phyloP scores from a whole-genome alignment of 2,888 invertebrate species.

The Rhamphomyia laevipes region DNA sequence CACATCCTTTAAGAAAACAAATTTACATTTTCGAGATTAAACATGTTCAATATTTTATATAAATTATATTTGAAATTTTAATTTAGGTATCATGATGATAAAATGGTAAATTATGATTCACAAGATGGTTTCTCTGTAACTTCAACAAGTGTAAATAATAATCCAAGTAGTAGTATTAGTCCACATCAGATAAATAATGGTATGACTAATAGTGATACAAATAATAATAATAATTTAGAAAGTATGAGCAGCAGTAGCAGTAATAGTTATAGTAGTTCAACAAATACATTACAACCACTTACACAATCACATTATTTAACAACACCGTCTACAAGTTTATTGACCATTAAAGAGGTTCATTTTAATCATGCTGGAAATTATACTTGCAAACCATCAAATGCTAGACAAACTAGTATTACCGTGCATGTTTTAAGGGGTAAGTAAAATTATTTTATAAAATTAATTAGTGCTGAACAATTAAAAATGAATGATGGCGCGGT shows the following conservation, averaged over 20 bases:
- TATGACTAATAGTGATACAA: no score
- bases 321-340: slow-evolving; percentile 42
- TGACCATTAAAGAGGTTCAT: slow-evolving; percentile 53
- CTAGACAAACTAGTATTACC: slow-evolving; percentile 59
- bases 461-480: no score
- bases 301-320: slow-evolving; percentile 9
- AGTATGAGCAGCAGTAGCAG: not conserved
- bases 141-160: slow-evolving; percentile 23
- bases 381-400: slow-evolving; percentile 69
- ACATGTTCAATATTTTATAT: no score
- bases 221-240: no score
- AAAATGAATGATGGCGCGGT: no score
- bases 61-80: no score
- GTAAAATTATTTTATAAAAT: no score
- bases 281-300: not conserved
- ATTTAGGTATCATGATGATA: no score
- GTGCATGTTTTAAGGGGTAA: no score
- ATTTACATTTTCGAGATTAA: no score
- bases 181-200: slow-evolving; percentile 14
- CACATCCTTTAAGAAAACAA: no score
- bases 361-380: slow-evolving; percentile 65
- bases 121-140: slow-evolving; percentile 48
- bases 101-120: slow-evolving; percentile 76
- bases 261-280: no score
- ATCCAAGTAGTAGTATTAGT: slow-evolving; percentile 13